A percentile compares a stretch with the other conserved stretches of the same genome.
phyloP scores from a whole-genome alignment of 2,113 vertebrate species.

The Indicator maculatus region DNA sequence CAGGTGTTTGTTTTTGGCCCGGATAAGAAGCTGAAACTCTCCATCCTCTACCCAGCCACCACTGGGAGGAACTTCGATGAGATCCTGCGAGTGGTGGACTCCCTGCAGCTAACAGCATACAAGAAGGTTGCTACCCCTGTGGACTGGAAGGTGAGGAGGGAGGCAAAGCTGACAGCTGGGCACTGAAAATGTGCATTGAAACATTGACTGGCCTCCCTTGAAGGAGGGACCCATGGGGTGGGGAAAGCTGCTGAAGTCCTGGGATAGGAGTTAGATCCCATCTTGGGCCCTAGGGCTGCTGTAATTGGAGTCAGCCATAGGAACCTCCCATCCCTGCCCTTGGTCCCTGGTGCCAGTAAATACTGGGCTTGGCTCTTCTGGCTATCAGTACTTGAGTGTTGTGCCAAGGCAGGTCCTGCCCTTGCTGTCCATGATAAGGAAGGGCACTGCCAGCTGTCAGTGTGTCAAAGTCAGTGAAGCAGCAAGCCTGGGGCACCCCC shows the following conservation, averaged over 20 bases:
- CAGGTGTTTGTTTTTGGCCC: conserved; percentile 95
- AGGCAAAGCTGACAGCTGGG: neutral
- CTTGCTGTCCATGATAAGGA: neutral
- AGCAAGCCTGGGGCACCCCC: neutral
- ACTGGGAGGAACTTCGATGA: conserved; percentile 97
- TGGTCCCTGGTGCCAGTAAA: neutral
- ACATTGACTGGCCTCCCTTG: neutral
- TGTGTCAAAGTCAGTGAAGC: neutral
- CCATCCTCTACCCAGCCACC: conserved; percentile 95
- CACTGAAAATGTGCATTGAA: neutral
- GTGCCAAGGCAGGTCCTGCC: neutral
- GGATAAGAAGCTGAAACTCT: conserved; percentile 96
- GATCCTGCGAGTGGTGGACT: conserved; percentile 90
- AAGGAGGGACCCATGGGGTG: neutral
- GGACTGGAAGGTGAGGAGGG: conserved; percentile 92
- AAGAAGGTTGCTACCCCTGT: conserved; percentile 95
- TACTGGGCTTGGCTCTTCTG: neutral
- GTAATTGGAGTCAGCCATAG: neutral
- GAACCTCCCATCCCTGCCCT: neutral
- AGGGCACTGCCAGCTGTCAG: neutral
- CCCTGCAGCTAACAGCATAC: conserved; percentile 91
- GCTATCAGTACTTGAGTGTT: neutral
- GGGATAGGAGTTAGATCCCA: neutral
- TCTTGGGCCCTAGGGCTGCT: neutral
- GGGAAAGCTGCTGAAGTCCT: neutral